Percentiles rank a stretch among this genome's conserved stretches.
These are phyloP conservation scores for Aurelia sp. DNA, from an alignment of 30 jellyfish, hydroid and myxozoan species.

Conservation along the genomic window DNA sequence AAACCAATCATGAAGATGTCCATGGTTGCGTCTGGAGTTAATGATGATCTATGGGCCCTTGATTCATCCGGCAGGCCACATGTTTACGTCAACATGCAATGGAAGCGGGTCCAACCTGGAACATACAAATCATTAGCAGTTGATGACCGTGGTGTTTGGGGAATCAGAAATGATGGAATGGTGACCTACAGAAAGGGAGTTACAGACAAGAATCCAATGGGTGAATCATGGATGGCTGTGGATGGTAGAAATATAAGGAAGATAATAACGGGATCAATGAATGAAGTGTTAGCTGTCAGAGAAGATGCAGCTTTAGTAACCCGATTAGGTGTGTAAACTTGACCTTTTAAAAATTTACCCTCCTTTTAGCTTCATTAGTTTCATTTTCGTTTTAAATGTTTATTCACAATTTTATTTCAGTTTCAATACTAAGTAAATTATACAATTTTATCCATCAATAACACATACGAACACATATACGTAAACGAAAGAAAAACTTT, in stretches of 20 bases:
- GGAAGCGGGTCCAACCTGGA: slow-evolving; percentile 30
- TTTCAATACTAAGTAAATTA: too few species aligned
- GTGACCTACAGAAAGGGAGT: slow-evolving; percentile 70
- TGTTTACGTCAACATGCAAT: not conserved
- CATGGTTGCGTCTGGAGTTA: slow-evolving; percentile 35
- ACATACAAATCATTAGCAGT: slow-evolving; percentile 31
- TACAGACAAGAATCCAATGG: slow-evolving; percentile 41
- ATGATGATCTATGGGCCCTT: slow-evolving; percentile 65
- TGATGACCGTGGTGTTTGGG: slow-evolving; percentile 72
- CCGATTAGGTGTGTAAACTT: not conserved
- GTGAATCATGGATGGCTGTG: slow-evolving; percentile 46
- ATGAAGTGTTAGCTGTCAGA: slow-evolving; percentile 23
- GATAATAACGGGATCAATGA: slow-evolving; percentile 41
- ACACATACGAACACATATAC: too few species aligned
- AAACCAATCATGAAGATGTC: not conserved
- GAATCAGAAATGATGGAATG: slow-evolving; percentile 38
- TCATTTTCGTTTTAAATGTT: too few species aligned
- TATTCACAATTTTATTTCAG: too few species aligned
- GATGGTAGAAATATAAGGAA: slow-evolving; percentile 45
- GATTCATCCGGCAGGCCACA: slow-evolving; percentile 48
- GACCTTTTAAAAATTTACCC: too few species aligned
- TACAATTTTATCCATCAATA: too few species aligned
- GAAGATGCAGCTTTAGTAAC: not conserved
- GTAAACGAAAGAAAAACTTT: too few species aligned
- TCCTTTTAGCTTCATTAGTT: too few species aligned